phyloP scores from a whole-genome alignment of 1,140 invertebrate species.

The Drosophila kanapiae region DNA sequence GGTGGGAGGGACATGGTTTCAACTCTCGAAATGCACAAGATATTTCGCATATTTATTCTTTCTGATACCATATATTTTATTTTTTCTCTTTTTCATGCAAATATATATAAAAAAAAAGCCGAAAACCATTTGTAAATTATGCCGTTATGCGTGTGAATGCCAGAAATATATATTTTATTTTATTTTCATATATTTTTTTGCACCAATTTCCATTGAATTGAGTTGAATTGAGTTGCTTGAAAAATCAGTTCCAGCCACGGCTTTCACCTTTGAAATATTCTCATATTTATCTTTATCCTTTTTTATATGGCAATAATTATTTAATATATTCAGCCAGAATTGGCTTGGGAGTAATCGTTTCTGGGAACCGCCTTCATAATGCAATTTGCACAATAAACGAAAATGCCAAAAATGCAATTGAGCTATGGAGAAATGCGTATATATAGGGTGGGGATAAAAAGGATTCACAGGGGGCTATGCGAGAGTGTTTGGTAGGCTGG shows the following conservation, averaged over 20 bases:
- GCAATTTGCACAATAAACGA: constrained; percentile 48
- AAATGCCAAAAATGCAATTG: constrained; percentile 47
- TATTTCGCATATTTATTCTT: constrained; percentile 56
- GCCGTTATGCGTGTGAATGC: constrained; percentile 38
- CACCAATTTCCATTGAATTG: constrained; percentile 1
- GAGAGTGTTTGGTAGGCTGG: constrained; percentile 9
- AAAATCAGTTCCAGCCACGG: constrained; percentile 9
- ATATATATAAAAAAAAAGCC: constrained; percentile 26
- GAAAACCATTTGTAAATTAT: constrained; percentile 59
- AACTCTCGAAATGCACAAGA: constrained; percentile 39
- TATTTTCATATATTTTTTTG: background rate
- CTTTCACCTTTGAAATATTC: background rate
- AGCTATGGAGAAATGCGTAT: constrained; percentile 10
- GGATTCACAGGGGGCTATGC: constrained; percentile 1
- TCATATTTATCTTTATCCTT: background rate
- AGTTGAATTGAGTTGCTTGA: background rate
- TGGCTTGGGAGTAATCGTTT: background rate
- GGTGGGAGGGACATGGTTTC: background rate
- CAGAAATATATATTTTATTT: constrained; percentile 3
- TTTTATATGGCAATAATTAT: constrained; percentile 3
- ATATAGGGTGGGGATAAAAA: background rate
- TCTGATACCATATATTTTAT: constrained; percentile 34
- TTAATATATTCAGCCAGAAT: constrained; percentile 4
- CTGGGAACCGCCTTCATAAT: constrained; percentile 13
- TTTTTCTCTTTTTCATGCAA: constrained; percentile 13